A percentile compares a stretch with the other conserved stretches of the same genome.
These are phyloP conservation scores for Galeopsomyia nigrocyanea DNA, from an alignment of 2,888 invertebrate species.

Conservation along the genomic window DNA sequence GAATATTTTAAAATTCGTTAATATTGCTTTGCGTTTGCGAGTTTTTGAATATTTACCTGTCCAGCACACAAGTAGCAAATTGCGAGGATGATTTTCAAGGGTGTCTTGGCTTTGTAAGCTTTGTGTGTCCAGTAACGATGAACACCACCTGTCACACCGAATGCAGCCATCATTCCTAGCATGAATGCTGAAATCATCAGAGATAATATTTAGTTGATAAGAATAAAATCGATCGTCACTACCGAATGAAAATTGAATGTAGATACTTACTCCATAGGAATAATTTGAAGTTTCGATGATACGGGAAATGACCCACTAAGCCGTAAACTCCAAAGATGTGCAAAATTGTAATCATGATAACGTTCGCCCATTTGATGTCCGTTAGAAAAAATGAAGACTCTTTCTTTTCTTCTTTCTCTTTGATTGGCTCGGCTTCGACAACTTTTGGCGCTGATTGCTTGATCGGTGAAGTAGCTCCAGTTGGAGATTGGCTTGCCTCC, in stretches of 20 bases:
- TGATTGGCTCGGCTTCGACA: background rate
- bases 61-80: constrained; percentile 38
- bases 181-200: constrained; percentile 12
- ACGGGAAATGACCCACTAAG: constrained; percentile 20
- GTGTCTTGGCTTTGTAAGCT: constrained; percentile 43
- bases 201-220: background rate
- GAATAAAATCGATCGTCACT: background rate
- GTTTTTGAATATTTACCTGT: constrained; percentile 28
- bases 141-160: constrained; percentile 45
- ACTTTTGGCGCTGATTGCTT: background rate
- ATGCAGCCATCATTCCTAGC: constrained; percentile 37
- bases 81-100: constrained; percentile 30
- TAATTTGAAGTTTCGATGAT: constrained; percentile 25
- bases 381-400: constrained; percentile 3
- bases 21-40: background rate
- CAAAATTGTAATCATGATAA: constrained; percentile 24
- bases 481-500: background rate
- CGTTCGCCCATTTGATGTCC: constrained; percentile 41
- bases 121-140: constrained; percentile 46
- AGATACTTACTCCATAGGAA: constrained; percentile 36
- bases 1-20: too few relatives aligned
- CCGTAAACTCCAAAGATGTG: constrained; percentile 33
- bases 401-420: background rate
- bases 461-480: background rate
- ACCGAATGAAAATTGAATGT: background rate